phyloP scores from a whole-genome alignment of 2,797 vertebrate species.

The Gadopsis bispinosus region DNA sequence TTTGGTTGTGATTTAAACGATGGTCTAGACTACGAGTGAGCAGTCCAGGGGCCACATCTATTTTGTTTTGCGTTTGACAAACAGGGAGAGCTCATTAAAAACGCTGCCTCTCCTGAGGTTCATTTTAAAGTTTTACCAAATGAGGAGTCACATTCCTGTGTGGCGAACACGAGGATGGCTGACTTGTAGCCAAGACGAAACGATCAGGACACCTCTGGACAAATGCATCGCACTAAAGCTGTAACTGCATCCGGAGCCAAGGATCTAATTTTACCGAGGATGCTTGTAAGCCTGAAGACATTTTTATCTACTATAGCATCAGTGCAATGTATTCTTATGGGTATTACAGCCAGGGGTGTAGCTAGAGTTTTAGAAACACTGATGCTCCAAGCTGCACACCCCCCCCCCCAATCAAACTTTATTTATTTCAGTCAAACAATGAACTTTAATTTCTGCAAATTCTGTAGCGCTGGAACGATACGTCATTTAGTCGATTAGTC shows the following conservation, averaged over 20 bases:
- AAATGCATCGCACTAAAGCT: constrained; percentile 5
- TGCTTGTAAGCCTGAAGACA: not conserved
- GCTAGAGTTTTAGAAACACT: not conserved
- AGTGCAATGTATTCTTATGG: not conserved
- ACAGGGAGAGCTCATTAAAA: constrained; percentile 2
- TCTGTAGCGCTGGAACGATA: not conserved
- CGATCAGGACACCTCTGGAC: not conserved
- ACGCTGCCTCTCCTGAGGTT: not conserved
- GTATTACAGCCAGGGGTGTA: not conserved
- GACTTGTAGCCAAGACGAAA: not conserved
- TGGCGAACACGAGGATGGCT: constrained; percentile 8
- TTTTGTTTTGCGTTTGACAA: constrained; percentile 14
- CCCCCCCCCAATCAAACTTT: not conserved
- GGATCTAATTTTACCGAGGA: not conserved
- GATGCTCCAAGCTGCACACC: not conserved
- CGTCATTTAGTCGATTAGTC: rapidly evolving
- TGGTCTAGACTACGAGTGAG: constrained; percentile 62
- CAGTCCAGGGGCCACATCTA: constrained; percentile 13
- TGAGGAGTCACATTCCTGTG: constrained; percentile 44
- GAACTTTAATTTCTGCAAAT: not conserved
- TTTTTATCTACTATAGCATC: not conserved
- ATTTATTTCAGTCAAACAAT: not conserved
- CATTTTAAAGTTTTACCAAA: constrained; percentile 29
- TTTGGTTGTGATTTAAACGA: constrained; percentile 65
- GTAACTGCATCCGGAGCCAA: not conserved